Conservation (phyloP, 2,113 vertebrate species). For the Notothenia rossii region DNA sequence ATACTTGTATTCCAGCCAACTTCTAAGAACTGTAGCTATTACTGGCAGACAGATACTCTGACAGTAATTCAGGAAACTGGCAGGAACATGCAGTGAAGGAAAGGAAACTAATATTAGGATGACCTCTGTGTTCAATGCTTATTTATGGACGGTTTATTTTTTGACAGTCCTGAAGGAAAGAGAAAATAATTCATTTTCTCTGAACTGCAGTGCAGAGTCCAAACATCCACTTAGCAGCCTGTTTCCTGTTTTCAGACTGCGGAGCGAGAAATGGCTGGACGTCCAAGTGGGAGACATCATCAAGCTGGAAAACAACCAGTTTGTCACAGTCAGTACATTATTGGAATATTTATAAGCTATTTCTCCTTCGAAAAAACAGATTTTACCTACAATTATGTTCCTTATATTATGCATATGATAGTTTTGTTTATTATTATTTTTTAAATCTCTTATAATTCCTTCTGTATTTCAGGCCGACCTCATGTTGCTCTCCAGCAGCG, state of each 20-base stretch:
- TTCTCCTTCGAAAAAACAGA: background rate
- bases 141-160: slow-evolving; percentile 21
- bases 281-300: slow-evolving; percentile 96
- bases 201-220: background rate
- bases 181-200: slow-evolving; percentile 2
- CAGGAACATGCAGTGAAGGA: slow-evolving; percentile 21
- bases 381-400: background rate
- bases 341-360: background rate
- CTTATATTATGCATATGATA: background rate
- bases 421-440: background rate
- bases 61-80: slow-evolving; percentile 43
- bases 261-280: slow-evolving; percentile 94
- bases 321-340: slow-evolving; percentile 89
- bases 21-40: background rate
- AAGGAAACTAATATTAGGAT: slow-evolving; percentile 23
- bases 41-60: background rate
- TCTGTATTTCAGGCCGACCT: slow-evolving; percentile 89
- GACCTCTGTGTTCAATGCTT: slow-evolving; percentile 21
- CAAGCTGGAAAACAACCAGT: slow-evolving; percentile 94
- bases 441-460: background rate
- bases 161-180: slow-evolving; percentile 10
- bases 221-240: background rate
- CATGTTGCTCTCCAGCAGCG: slow-evolving; percentile 94
- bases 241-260: slow-evolving; percentile 84
- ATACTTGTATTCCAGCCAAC: slow-evolving; percentile 2